Conservation (phyloP, 2,113 vertebrate genomes). For the Azemiops feae region DNA sequence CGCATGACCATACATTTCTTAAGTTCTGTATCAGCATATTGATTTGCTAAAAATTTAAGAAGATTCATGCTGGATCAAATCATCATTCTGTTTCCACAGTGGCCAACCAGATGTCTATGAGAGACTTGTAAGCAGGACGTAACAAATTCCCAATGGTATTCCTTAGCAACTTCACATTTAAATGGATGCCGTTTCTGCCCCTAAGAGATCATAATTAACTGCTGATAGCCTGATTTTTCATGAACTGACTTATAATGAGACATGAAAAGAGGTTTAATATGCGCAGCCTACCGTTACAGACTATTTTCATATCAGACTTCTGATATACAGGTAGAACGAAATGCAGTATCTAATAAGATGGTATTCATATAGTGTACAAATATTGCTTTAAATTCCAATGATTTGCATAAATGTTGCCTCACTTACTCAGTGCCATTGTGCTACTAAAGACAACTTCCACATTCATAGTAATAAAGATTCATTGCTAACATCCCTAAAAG, state of each 20-base stretch:
- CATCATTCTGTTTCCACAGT: background rate
- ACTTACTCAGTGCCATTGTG: conserved; percentile 42
- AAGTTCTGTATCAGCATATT: background rate
- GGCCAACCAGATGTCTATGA: background rate
- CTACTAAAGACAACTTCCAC: conserved; percentile 43
- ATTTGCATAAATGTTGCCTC: conserved; percentile 44
- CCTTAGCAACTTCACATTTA: background rate
- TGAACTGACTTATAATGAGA: conserved; percentile 6
- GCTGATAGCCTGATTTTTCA: background rate
- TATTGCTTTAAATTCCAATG: conserved; percentile 24
- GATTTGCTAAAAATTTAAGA: background rate
- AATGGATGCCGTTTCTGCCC: background rate
- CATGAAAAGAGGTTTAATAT: conserved; percentile 18
- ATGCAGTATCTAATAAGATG: conserved; percentile 27
- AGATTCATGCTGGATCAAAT: background rate
- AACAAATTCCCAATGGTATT: background rate
- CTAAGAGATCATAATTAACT: background rate
- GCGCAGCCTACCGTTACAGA: conserved; percentile 15
- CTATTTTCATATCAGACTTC: background rate
- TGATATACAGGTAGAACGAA: conserved; percentile 24
- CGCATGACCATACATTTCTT: background rate
- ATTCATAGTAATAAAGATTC: conserved; percentile 52
- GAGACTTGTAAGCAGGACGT: background rate
- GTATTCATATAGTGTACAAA: conserved; percentile 35
- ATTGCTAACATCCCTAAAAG: conserved; percentile 54